Evolutionary conservation across 2,113 vertebrate species (phyloP), one percentile per base, ranked within the genome.

Genomic region (Zosterops borbonicus): DNA sequence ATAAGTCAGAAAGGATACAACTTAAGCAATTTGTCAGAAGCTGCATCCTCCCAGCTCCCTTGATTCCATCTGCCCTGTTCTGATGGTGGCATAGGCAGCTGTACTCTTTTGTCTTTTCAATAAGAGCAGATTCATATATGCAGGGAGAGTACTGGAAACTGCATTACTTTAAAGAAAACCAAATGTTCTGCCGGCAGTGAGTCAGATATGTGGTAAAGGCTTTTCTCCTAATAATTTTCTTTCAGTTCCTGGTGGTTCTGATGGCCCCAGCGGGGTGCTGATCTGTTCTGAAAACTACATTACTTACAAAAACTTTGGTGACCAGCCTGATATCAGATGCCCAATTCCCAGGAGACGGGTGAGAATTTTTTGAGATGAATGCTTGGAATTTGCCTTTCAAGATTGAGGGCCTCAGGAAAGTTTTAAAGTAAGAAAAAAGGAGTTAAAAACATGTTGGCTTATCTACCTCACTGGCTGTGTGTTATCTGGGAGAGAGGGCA

Each of bases 221-320:
- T 56, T 47, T 76, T 67, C 9, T 89, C 9, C 5, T 41, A 5
- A 63, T 28, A 12, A 47, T 11, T 90, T 29, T 58, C 9, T 94
- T 52, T 22, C 91, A 99, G 99, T 99, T 90, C 99, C 99, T n/a
- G 99, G 99, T 70, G 99, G 99, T 64, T 99, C 99, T 27, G 99
- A 99, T 92, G 99, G 99, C 14, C 99, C 99, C 44, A 99, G 99
- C 0, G 99, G 99, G 27, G 99, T 99, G 49, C 98, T 99, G 70
- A 99, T 99, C 91, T 99, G 99, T 94, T 99, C 99, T 31, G 99
- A 99, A 98, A 99, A 99, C 94, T 99, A 99, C 62, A 99, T 99
- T 93, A 99, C 99, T 19, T 99, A 99, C 62, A 99, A 99, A 96
- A 99, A 99, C 85, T 99, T 99, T 28, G 99, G 99, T 83, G 99